Evolutionary conservation across 2,888 invertebrate genomes (phyloP), one percentile per base, ranked within the genome.

Genomic region (Leptura quadrifasciata): DNA sequence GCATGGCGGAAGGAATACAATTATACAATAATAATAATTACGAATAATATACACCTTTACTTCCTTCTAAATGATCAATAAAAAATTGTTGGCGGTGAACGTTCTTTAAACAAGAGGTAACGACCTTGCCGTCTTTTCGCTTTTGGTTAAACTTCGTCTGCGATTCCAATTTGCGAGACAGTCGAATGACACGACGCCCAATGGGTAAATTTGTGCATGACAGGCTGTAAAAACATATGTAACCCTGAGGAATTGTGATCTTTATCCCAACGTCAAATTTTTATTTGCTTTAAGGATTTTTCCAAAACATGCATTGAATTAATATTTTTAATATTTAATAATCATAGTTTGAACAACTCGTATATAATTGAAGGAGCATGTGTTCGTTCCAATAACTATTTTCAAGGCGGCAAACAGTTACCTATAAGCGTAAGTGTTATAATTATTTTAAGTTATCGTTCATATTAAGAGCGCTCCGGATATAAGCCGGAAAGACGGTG

Each of bases 101-200:
- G 39, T 21, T 65, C 67, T 21, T 52, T 31, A 20, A 67, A 54
- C 67, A 52, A 55, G 67, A 18, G 67, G 54, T 67, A 67, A 67
- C 24, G 67, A 67, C 67, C 67, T 67, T 67, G 67, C 17, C 54
- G 21, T 9, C 17, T 39, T 17, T 20, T 65, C 65, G 65, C 39
- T 35, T 65, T 65, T 65, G 47, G 47, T 47, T 65, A 65, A 65
- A 47, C 47, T 65, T 65, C 65, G 65, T 47, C 47, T 15, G 10
- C 47, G n/a, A 65, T n/a, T 47, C 12, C 15, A 39, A 39, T 2
- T 39, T 12, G 47, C 65, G 31, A 65, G 65, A 65, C 65, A 52
- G 20, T 31, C 18, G 57, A 60, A 60, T 27, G 27, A 27, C 60
- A 10, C 24, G n/a, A 12, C 60, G 60, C 0, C n/a, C n/a, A n/a